Percentiles rank a stretch among this genome's conserved stretches.
phyloP scores from a whole-genome alignment of 2,797 vertebrate species.

The Chloroceryle inda region DNA sequence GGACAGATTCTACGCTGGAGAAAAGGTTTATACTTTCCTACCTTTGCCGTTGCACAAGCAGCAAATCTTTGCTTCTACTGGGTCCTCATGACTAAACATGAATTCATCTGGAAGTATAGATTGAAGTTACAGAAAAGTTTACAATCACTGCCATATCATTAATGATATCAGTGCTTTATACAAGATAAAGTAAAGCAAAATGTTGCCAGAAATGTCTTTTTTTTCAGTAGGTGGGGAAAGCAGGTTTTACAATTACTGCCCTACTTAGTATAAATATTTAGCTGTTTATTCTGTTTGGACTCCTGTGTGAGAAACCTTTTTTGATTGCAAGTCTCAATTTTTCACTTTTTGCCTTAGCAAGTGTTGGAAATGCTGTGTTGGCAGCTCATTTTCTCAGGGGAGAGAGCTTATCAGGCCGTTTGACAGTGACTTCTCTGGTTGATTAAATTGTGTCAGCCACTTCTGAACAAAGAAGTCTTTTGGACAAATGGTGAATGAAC shows the following conservation, averaged over 20 bases:
- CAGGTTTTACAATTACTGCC: neutral
- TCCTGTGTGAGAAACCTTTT: neutral
- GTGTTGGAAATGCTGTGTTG: neutral
- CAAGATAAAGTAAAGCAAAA: neutral
- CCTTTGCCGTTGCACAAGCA: neutral
- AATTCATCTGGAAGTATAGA: neutral
- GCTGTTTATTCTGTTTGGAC: neutral
- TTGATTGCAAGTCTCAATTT: conserved; percentile 11
- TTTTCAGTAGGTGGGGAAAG: neutral
- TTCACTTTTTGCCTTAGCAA: conserved; percentile 12
- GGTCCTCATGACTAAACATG: neutral
- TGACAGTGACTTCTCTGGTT: neutral
- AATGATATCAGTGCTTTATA: neutral
- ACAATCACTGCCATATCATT: neutral
- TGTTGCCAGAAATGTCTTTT: neutral
- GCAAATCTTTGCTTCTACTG: neutral
- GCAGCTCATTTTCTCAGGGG: conserved; percentile 29
- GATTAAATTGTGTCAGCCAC: conserved; percentile 8
- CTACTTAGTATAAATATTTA: neutral
- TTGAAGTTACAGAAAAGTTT: neutral
- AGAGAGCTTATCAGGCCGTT: neutral
- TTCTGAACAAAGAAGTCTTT: neutral
- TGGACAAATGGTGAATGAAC: neutral
- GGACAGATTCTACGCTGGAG: neutral
- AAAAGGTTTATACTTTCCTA: neutral